Conservation (phyloP, 1,140 invertebrate genomes). For the Lordiphosa mommai region DNA sequence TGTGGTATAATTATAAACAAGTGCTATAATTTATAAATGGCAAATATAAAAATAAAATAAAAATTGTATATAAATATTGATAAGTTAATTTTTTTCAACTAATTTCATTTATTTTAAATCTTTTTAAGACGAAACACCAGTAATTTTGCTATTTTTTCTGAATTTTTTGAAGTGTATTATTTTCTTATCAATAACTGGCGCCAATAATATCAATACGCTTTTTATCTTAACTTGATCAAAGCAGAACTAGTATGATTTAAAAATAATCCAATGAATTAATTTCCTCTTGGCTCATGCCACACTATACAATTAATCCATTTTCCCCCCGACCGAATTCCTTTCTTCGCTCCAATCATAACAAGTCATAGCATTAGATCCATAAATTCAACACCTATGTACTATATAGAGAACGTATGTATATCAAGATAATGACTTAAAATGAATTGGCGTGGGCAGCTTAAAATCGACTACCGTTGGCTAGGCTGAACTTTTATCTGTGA, state of each 20-base stretch:
- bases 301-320: conserved; percentile 1
- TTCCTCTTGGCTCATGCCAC: neutral
- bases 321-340: neutral
- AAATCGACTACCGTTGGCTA: conserved; percentile 51
- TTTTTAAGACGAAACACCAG: no score
- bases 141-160: no score
- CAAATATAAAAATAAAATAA: no score
- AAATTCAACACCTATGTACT: conserved; percentile 24
- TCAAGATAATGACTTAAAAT: conserved; percentile 24
- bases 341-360: conserved; percentile 43
- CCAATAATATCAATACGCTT: no score
- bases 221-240: no score
- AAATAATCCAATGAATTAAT: neutral
- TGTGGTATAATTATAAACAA: no score
- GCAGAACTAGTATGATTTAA: neutral
- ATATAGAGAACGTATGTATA: neutral
- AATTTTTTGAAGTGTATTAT: no score
- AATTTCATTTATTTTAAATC: no score
- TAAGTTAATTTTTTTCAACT: no score
- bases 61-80: no score
- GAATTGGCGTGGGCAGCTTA: conserved; percentile 47
- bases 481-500: conserved; percentile 70
- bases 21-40: no score
- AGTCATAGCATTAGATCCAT: conserved; percentile 50
- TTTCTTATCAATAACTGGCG: no score